Evolutionary conservation across 1,140 invertebrate genomes (phyloP), one percentile per base, ranked within the genome.

Genomic region (Paracyclopina nana): DNA sequence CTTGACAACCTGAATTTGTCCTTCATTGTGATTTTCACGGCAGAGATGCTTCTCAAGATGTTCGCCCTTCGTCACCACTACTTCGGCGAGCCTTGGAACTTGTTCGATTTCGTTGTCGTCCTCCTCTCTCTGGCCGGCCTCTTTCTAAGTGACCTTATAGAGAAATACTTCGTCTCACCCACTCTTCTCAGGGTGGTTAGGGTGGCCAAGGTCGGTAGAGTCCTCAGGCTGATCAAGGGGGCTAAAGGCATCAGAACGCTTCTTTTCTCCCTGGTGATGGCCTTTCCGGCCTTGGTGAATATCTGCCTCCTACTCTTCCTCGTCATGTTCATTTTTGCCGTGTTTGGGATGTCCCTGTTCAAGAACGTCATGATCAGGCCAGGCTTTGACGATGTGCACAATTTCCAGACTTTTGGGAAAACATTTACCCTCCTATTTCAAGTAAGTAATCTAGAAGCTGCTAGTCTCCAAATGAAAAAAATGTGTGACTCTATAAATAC

Each of bases 271-370:
- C 70, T 98, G 61, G 88, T 90, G 59, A 96, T 97, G 80, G 95
- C 90, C 58, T 72, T 96, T 62, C 91, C 90, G 57, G 92, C 91
- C 54, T 76, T 96, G 45, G 94, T 97, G 73, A 97, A 97, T 72
- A 97, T 97, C 68, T 95, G 90, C 64, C 76, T 96, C 59, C 74
- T 97, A 58, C 77, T 97, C 57, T 95, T 95, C 68, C 74, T 97
- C 57, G 87, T 96, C 58, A 95, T 97, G 85, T 97, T 96, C 69
- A 96, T 97, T 66, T 97, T 95, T 66, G 88, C 90, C 58, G 94
- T 94, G 61, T 95, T 96, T 66, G 91, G 92, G 54, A 97, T 97
- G 91, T 94, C 87, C 42, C 96, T 96, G 72, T 97, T 97, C 69
- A 94, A 91, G 85, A 80, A 91, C 68, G 88, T 95, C 50, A 90